Evolutionary conservation across 2,888 invertebrate species (phyloP), one percentile per base, ranked within the genome.

Genomic region (Sipha maydis): DNA sequence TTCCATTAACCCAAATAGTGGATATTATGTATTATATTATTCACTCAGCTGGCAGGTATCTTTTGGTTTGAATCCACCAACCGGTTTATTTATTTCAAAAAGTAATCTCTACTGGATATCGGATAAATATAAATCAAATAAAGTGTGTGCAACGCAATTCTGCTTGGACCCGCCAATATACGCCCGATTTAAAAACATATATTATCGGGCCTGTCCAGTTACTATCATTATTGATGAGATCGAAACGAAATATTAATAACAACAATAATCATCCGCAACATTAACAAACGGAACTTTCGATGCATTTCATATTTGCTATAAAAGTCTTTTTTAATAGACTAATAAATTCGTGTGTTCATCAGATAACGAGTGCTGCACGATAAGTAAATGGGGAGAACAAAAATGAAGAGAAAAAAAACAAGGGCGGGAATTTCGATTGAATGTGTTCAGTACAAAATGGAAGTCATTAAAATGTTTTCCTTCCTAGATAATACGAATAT

Each of bases 281-380:
- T 82, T 82, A 82, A 86, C 86, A 73, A 73, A 86, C 86, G 86
- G 79, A 79, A 71, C 79, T 79, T 88, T 88, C 71, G 80, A 54
- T 77, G 71, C 69, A 54, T 79, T 88, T 88, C 73, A 82, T 82
- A 82, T 80, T 88, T 61, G 80, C 80, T 41, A 88, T 73, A 82
- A 88, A 80, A 88, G 56, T 75, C 88, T 61, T 17, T 88, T 88
- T 88, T 88, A 88, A 88, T 88, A 73, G 88, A 73, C 75, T 88
- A 88, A 88, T 88, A 88, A 88, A 88, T 88, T 88, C 88, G 80
- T 61, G 88, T 82, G 80, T 73, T 54, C n/a, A 61, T 85, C 84
- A 34, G 84, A 84, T 84, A 84, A 84, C 75, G 67, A 80, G 21
- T 76, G 61, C 25, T 61, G 78, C 67, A 84, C 73, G 89, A 85